Evolutionary conservation across 2,888 invertebrate genomes (phyloP), one percentile per base, ranked within the genome.

Genomic region (Lissonota sp.): DNA sequence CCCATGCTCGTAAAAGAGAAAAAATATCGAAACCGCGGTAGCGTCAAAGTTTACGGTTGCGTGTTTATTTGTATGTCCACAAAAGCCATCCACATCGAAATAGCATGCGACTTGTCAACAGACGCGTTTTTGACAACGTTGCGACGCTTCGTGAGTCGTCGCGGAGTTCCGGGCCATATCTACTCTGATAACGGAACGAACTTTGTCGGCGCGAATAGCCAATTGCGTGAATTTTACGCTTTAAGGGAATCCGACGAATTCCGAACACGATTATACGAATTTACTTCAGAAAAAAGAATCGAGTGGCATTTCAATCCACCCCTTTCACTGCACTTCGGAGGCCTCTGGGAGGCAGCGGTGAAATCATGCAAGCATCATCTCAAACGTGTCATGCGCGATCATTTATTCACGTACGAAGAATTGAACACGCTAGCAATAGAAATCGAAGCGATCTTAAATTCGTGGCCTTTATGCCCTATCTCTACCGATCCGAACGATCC

Each of bases 171-270:
- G 4, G 16, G 14, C 4, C 58, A 76, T 46, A 53, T 84, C 3
- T 72, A 63, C n/a, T 80, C 80, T 0, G 81, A 83, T 12, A 83
- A 83, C 39, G 82, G 83, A 0, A 79, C 80, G 0, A 83, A 85
- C 49, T 83, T 85, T 14, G 78, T 80, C 6, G 83, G 83, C n/a
- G 82, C 83, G 4, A 81, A 78, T 10, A 81, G 53, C 5, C 53
- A 81, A n/a, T 55, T 84, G 1, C 75, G 71, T 4, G 62, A 79
- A 57, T n/a, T 76, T 8, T 76, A 80, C 40, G 51, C 44, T 5
- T 37, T 79, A 8, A 55, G 53, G 37, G 55, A 57, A 14, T 51
- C 77, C 62, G 77, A 78, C 3, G 53, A 63, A 16, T 70, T 62
- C 51, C 62, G 58, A 5, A 8, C 62, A 0, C 42, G 46, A 51